These are phyloP conservation scores for Malurus melanocephalus DNA, from an alignment of 2,113 vertebrate genomes.

Conservation along the genomic window DNA sequence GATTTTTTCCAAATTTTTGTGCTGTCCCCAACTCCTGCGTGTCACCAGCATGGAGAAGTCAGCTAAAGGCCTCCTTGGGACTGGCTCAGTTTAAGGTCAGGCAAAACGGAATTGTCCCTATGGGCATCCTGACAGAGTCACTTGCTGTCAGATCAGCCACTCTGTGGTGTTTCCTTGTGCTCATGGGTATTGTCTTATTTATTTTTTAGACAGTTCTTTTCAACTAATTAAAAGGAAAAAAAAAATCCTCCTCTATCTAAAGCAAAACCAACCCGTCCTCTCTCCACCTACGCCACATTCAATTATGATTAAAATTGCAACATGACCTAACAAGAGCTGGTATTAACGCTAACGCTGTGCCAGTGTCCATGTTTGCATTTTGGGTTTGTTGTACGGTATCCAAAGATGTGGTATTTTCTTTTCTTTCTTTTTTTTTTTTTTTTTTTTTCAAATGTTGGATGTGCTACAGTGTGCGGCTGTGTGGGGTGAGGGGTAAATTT, in stretches of 20 bases:
- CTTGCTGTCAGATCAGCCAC: not conserved
- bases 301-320: slow-evolving; percentile 67
- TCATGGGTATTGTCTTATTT: not conserved
- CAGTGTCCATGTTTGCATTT: slow-evolving; percentile 61
- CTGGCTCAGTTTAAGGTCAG: not conserved
- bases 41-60: not conserved
- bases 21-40: not conserved
- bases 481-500: slow-evolving; percentile 63
- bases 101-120: not conserved
- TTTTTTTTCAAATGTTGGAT: not conserved
- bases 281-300: slow-evolving; percentile 46
- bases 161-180: not conserved
- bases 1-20: not conserved
- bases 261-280: slow-evolving; percentile 47
- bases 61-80: not conserved
- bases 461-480: slow-evolving; percentile 34
- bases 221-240: slow-evolving; percentile 29
- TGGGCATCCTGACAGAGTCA: not conserved
- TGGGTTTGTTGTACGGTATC: slow-evolving; percentile 34
- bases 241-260: slow-evolving; percentile 6
- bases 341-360: slow-evolving; percentile 12
- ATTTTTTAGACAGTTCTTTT: slow-evolving; percentile 12
- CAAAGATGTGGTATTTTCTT: slow-evolving; percentile 32
- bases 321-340: slow-evolving; percentile 61
- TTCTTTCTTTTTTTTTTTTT: not conserved